Evolutionary conservation across 2,797 vertebrate genomes (phyloP).

Genomic region (Ataeniobius toweri): DNA sequence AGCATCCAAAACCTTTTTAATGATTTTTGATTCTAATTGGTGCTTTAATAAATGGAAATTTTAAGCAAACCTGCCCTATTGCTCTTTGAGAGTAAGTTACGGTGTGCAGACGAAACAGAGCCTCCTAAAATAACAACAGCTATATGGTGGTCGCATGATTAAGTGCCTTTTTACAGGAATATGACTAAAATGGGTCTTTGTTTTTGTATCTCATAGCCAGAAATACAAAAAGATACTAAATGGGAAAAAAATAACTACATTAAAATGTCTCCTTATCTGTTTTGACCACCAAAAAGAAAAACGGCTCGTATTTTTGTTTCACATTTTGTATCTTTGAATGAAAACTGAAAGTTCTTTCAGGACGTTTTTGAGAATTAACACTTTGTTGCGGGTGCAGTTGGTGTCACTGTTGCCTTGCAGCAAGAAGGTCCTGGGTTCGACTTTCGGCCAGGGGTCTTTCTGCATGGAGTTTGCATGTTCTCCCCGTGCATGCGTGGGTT

Average conservation of each 20-base stretch:
- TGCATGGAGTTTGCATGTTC: too few species aligned
- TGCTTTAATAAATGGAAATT: neutral
- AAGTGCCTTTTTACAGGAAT: neutral
- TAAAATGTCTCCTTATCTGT: neutral
- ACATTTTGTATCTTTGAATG: too few species aligned
- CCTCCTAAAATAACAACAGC: neutral
- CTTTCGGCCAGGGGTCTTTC: too few species aligned
- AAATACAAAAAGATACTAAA: neutral
- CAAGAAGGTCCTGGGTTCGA: too few species aligned
- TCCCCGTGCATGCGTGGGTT: too few species aligned
- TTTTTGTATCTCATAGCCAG: neutral
- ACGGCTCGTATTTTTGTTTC: too few species aligned
- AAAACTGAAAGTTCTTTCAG: too few species aligned
- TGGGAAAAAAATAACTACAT: neutral
- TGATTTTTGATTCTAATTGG: neutral
- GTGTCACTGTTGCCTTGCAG: too few species aligned
- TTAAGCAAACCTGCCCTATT: neutral
- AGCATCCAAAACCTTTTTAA: neutral
- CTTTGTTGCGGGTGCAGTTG: too few species aligned
- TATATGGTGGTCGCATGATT: neutral
- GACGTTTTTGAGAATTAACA: too few species aligned
- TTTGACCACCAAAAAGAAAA: too few species aligned
- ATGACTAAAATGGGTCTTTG: neutral
- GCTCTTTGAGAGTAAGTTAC: neutral
- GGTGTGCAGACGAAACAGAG: too few species aligned